Conservation (phyloP, 2,888 invertebrate genomes). For the Drosophila sordidula region DNA sequence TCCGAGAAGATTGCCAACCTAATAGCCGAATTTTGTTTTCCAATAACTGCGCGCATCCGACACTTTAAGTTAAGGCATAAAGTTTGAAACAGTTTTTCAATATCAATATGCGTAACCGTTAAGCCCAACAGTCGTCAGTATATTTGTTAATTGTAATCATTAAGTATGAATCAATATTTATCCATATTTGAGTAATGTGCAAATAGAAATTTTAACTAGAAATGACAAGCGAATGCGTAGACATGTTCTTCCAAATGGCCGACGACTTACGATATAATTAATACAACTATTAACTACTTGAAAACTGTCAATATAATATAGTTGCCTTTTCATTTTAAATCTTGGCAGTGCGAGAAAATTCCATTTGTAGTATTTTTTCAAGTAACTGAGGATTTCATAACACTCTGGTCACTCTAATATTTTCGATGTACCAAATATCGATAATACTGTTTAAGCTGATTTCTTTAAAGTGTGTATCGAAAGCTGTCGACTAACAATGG, state of each 20-base stretch:
- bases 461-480: background rate
- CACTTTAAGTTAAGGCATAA: conserved; percentile 40
- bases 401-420: conserved; percentile 24
- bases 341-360: background rate
- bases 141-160: conserved; percentile 66
- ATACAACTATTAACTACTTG: conserved; percentile 27
- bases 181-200: conserved; percentile 50
- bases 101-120: conserved; percentile 33
- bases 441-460: conserved; percentile 2
- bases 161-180: conserved; percentile 59
- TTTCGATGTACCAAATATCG: conserved; percentile 12
- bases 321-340: background rate
- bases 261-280: conserved; percentile 35
- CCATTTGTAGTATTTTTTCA: background rate
- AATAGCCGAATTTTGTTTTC: conserved; percentile 71
- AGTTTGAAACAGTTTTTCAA: conserved; percentile 23
- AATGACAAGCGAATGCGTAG: conserved; percentile 22
- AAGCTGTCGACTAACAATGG: conserved; percentile 31
- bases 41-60: conserved; percentile 38
- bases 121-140: conserved; percentile 62
- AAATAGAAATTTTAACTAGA: conserved; percentile 53
- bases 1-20: conserved; percentile 29
- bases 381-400: background rate
- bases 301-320: background rate
- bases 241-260: conserved; percentile 36